Conservation (phyloP, 1,140 invertebrate species). For the Eubasilissa regina region DNA sequence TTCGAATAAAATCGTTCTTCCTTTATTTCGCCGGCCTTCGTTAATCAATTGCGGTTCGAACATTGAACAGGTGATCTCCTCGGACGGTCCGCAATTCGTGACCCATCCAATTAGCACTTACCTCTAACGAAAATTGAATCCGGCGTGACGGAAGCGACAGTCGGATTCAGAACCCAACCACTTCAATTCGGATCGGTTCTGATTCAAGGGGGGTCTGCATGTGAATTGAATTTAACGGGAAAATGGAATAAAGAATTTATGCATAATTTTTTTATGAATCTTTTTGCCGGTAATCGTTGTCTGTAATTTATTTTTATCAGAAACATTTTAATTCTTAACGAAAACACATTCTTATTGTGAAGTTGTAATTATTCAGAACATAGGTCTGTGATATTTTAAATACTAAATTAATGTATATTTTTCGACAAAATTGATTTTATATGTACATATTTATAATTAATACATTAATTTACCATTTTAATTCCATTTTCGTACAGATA, state of each 20-base stretch:
- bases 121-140: slow-evolving; percentile 37
- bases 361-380: no score
- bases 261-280: background rate
- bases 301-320: no score
- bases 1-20: background rate
- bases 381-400: no score
- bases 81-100: slow-evolving; percentile 1
- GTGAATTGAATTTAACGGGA: background rate
- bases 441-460: no score
- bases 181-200: background rate
- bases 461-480: no score
- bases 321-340: no score
- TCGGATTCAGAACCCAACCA: background rate
- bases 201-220: background rate
- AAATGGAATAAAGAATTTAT: background rate
- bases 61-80: slow-evolving; percentile 1
- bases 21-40: slow-evolving; percentile 21
- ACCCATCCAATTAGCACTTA: slow-evolving; percentile 37
- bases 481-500: no score
- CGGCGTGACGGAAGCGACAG: slow-evolving; percentile 8
- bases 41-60: slow-evolving; percentile 36
- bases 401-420: no score
- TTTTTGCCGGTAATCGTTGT: no score
- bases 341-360: no score
- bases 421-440: no score